Base-by-base conservation (phyloP, 2,888 invertebrate species). In the Autographa gamma region DNA sequence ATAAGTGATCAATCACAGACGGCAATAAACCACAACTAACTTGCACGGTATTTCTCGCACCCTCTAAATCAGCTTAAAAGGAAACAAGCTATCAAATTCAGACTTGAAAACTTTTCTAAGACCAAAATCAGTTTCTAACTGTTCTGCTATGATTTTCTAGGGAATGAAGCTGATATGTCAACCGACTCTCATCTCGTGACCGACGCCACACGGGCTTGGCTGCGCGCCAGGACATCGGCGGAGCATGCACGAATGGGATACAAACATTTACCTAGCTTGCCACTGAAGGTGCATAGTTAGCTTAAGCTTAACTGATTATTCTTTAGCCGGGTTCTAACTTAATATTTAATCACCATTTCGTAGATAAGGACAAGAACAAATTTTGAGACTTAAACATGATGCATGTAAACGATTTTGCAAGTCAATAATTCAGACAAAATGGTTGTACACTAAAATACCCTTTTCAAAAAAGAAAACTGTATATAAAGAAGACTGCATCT, bases 241-340 rank as follows among this genome's bases (percentile, higher is more conserved):
- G 25, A 59, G 43, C 63, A 48, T 68, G 60, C 63, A 75, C 65
- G 9, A 32, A 19, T 38, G 58, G 38, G 64, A 25, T 67, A 38
- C 58, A 32, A 67, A 76, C 76, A 76, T 77, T 71, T 76, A 56
- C 76, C 76, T 72, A 80, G 72, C 58, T 19, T 66, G 52, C 72
- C 67, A 76, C 48, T 70, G 25, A 11, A 43, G 32, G 7, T 31
- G 66, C 63, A 60, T 63, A 74, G 62, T 69, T 59, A 63, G 67
- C 68, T 76, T 54, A 63, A 76, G 68, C 54, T 25, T 11, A 9
- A 56, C 54, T 19, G 19, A 19, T 54, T 18, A 56, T 56, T 25
- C 18, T 48, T 48, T 4, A n/a, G 4, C 25, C 25, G 13, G 13
- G 25, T 14, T 19, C 48, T 8, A 16, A 43, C 43, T 16, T 6